Base-by-base conservation (phyloP, 2,888 invertebrate genomes). In the Scaptomyza parva region DNA sequence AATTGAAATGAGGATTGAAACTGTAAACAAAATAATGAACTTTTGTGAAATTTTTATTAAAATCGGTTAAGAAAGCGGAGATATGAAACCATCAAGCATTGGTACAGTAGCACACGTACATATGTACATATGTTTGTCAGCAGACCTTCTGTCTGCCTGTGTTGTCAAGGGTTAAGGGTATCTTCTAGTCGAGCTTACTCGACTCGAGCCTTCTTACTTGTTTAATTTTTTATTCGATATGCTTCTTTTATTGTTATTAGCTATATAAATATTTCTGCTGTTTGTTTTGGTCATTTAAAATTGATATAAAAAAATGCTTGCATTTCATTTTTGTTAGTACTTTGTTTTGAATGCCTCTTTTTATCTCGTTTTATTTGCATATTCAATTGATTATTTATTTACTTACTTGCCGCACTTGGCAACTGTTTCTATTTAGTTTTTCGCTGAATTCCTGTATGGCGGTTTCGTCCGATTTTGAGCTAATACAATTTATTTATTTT, bases 201-300 rank as follows among this genome's bases (percentile, higher is more conserved):
- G n/a, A n/a, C n/a, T n/a, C n/a, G n/a, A n/a, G n/a, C n/a, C n/a
- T 22, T 22, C 22, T 22, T 22, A 3, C 22, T 22, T 35, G 9
- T n/a, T 11, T 17, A 14, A 28, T 4, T 52, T 55, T 40, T 41
- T 41, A n/a, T 33, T 54, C n/a, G 9, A 43, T 24, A 50, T 52
- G 28, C 18, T 45, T 35, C 30, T 73, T 39, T 47, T 55, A 40
- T 57, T 40, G 28, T 53, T 44, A 39, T 59, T 59, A 20, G 48
- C 12, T 45, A 20, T 69, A 44, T n/a, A n/a, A n/a, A n/a, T n/a
- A n/a, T n/a, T n/a, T n/a, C n/a, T n/a, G 60, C 45, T 30, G 24
- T 84, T 81, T 76, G 78, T 65, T 79, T 76, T 69, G 64, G 54
- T 63, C 64, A 61, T 51, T 81, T 81, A 45, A 30, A 48, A 68